Percentiles rank a stretch among this genome's conserved stretches.
phyloP scores from a whole-genome alignment of 2,113 vertebrate species.

The Crocuta crocuta region DNA sequence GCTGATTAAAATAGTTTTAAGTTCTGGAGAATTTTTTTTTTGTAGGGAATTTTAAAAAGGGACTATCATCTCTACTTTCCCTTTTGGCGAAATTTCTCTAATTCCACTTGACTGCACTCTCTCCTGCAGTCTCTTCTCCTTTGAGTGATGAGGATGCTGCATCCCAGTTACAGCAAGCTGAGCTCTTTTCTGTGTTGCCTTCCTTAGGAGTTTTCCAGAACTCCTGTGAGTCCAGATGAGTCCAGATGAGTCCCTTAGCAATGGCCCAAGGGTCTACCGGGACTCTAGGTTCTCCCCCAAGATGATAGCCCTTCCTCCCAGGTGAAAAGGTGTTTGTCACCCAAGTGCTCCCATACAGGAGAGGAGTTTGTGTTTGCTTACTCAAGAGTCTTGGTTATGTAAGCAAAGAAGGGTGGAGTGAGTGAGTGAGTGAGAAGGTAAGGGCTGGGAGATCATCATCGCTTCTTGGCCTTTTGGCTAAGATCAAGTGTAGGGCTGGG shows the following conservation, averaged over 20 bases:
- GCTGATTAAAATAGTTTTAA: conserved; percentile 99
- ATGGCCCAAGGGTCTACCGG: neutral
- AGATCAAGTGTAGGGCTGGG: neutral
- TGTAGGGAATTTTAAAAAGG: conserved; percentile 85
- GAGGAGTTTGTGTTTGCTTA: neutral
- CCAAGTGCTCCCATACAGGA: neutral
- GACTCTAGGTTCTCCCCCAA: neutral
- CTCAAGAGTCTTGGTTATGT: neutral
- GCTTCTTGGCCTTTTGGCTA: no score
- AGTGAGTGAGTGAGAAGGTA: neutral
- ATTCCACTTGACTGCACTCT: conserved; percentile 87
- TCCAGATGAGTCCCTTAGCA: neutral
- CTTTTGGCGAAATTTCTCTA: conserved; percentile 96
- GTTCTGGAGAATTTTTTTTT: conserved; percentile 93
- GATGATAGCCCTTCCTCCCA: neutral
- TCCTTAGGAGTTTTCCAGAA: conserved; percentile 52
- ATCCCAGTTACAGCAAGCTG: conserved; percentile 72
- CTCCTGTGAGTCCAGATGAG: conserved; percentile 2
- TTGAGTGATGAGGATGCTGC: conserved; percentile 76
- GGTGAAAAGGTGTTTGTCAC: neutral
- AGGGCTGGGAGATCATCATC: neutral
- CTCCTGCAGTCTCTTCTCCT: conserved; percentile 59
- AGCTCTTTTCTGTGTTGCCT: neutral
- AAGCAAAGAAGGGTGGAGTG: neutral
- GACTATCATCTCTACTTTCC: conserved; percentile 92